Evolutionary conservation across 2,888 invertebrate genomes (phyloP).

Genomic region (Protophormia terraenovae): DNA sequence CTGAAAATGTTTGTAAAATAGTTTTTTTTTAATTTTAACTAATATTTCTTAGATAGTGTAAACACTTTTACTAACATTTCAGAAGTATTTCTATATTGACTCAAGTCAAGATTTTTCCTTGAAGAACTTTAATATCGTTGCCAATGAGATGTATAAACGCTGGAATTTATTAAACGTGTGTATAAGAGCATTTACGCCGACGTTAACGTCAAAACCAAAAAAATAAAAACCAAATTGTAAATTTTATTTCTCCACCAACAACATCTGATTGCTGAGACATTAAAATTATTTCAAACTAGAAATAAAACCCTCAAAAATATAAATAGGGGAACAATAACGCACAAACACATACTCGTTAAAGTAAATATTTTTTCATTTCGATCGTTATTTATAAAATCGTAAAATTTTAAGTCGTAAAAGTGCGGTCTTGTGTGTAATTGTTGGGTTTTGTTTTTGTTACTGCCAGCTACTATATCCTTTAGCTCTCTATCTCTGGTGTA

Average conservation of each 20-base stretch:
- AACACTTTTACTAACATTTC: too few species aligned
- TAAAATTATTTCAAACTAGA: slow-evolving; percentile 48
- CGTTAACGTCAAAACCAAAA: neutral
- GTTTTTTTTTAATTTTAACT: too few species aligned
- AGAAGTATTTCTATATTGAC: too few species aligned
- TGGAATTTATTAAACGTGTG: neutral
- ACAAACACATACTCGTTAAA: neutral
- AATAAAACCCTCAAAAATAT: slow-evolving; percentile 12
- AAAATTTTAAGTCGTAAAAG: slow-evolving; percentile 60
- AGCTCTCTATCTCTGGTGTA: neutral
- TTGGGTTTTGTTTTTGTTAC: neutral
- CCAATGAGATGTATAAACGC: neutral
- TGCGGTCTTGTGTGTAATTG: slow-evolving; percentile 63
- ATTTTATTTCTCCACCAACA: slow-evolving; percentile 30
- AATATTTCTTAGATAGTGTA: too few species aligned
- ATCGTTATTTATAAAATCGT: slow-evolving; percentile 62
- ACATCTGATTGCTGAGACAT: slow-evolving; percentile 29
- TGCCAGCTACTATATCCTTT: neutral
- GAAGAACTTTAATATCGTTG: neutral
- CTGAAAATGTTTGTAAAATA: too few species aligned
- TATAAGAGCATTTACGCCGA: neutral
- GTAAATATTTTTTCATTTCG: slow-evolving; percentile 43
- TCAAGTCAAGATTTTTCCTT: neutral
- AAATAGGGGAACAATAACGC: slow-evolving; percentile 50
- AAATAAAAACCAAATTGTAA: slow-evolving; percentile 33